Evolutionary conservation across 2,888 invertebrate genomes (phyloP).

Genomic region (Ganaspis brasiliensis): DNA sequence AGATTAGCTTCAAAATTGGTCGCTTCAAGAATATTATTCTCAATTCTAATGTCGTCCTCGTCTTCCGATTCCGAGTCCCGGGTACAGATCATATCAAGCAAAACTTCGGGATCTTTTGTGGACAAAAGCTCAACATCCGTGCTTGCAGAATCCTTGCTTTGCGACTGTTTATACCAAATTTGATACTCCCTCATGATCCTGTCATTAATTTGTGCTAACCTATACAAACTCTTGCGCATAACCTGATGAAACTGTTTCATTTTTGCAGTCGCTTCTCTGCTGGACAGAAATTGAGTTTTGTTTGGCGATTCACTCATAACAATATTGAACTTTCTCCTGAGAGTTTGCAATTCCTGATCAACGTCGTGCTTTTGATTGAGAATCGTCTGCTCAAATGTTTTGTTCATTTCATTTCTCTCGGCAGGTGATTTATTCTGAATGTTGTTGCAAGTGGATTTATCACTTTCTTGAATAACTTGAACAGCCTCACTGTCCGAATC

Average conservation of each 20-base stretch:
- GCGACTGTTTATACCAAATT: slow-evolving; percentile 61
- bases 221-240: slow-evolving; percentile 65
- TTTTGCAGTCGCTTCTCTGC: slow-evolving; percentile 49
- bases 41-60: slow-evolving; percentile 36
- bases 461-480: slow-evolving; percentile 44
- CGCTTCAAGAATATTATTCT: slow-evolving; percentile 15
- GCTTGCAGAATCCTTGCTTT: slow-evolving; percentile 39
- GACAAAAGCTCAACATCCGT: not conserved
- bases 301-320: slow-evolving; percentile 46
- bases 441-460: not conserved
- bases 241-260: slow-evolving; percentile 68
- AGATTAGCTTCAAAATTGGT: slow-evolving; percentile 47
- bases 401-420: not conserved
- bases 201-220: slow-evolving; percentile 71
- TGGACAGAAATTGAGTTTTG: slow-evolving; percentile 46
- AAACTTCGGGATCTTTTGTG: slow-evolving; percentile 14
- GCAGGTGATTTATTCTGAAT: not conserved
- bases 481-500: slow-evolving; percentile 69
- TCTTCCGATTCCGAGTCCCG: slow-evolving; percentile 71
- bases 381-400: slow-evolving; percentile 62
- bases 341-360: slow-evolving; percentile 62
- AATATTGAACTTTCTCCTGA: slow-evolving; percentile 63
- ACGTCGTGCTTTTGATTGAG: slow-evolving; percentile 68
- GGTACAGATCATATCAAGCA: slow-evolving; percentile 71
- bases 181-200: slow-evolving; percentile 68